Conservation (phyloP, 2,888 invertebrate species). For the Cephus rjabovi region DNA sequence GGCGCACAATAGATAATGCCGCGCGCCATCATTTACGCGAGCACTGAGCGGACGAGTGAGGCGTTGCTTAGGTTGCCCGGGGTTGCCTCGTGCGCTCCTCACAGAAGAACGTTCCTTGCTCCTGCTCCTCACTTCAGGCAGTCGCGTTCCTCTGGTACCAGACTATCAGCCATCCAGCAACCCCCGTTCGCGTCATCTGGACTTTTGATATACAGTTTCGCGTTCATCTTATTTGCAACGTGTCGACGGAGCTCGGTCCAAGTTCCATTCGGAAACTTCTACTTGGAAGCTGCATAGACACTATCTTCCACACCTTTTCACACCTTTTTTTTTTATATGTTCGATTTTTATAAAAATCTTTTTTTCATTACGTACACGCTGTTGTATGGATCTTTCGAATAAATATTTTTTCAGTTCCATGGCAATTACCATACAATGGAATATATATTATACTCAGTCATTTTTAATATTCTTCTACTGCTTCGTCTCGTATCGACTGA, state of each 20-base stretch:
- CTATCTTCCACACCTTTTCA: neutral
- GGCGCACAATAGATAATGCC: constrained; percentile 65
- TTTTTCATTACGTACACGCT: neutral
- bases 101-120: constrained; percentile 2
- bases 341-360: neutral
- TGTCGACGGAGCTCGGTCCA: neutral
- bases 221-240: neutral
- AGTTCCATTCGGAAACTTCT: neutral
- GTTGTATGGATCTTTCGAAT: neutral
- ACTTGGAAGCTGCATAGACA: neutral
- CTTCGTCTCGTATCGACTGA: neutral
- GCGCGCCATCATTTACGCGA: constrained; percentile 60
- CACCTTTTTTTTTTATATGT: neutral
- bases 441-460: neutral
- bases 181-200: neutral
- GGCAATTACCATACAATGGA: neutral
- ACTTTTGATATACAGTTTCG: neutral
- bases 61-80: constrained; percentile 39
- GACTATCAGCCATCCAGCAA: neutral
- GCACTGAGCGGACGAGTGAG: constrained; percentile 36
- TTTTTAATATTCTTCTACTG: neutral
- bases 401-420: neutral
- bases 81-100: constrained; percentile 25
- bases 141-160: neutral
- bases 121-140: neutral